A percentile compares a stretch with the other conserved stretches of the same genome.
Evolutionary conservation across 2,113 vertebrate genomes (phyloP).

Genomic region (Tylochromis polylepis): DNA sequence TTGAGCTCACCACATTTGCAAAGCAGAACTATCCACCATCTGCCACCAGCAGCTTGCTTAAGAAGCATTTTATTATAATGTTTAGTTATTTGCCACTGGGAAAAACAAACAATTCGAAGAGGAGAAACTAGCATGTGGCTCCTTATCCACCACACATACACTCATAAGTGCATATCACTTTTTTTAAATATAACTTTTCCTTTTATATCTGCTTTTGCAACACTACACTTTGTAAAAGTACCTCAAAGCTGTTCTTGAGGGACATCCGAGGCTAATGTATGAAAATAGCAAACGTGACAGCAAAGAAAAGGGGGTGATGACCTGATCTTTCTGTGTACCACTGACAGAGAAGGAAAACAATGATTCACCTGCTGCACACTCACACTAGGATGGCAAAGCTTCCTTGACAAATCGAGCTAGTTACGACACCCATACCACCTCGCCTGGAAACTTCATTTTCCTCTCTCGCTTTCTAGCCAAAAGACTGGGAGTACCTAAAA

Average conservation of each 20-base stretch:
- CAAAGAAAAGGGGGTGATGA: neutral
- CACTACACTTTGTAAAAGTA: neutral
- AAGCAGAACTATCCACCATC: neutral
- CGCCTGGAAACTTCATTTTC: neutral
- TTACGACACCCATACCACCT: neutral
- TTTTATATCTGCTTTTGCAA: neutral
- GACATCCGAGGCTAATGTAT: neutral
- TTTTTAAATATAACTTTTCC: neutral
- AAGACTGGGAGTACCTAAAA: neutral
- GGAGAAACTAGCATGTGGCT: neutral
- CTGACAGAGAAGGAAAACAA: slow-evolving; percentile 8
- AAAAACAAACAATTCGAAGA: neutral
- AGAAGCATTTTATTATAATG: neutral
- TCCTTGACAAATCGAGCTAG: neutral
- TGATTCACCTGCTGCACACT: slow-evolving; percentile 32
- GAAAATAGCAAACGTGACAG: neutral
- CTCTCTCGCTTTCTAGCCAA: neutral
- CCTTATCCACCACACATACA: neutral
- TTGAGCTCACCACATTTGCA: neutral
- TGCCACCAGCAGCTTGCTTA: neutral
- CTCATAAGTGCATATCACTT: neutral
- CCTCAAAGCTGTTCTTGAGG: neutral
- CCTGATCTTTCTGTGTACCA: neutral
- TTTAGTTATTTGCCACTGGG: neutral
- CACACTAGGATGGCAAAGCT: neutral